Evolutionary conservation across 2,113 vertebrate genomes (phyloP).

Genomic region (Sinocyclocheilus maitianheensis): DNA sequence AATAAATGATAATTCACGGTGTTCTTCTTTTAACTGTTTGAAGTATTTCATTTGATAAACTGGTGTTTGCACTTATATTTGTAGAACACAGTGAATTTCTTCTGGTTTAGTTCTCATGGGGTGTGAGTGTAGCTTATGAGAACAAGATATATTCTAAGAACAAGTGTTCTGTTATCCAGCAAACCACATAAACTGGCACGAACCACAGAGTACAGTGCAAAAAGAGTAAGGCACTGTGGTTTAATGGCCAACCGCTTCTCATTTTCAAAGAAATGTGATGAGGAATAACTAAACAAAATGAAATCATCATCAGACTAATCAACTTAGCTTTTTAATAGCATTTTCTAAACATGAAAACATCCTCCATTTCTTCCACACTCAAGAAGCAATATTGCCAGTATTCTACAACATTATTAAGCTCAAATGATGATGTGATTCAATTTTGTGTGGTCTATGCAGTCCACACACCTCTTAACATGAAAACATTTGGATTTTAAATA

Average conservation of each 20-base stretch:
- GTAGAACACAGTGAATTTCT: background rate
- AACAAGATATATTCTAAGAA: background rate
- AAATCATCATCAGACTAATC: background rate
- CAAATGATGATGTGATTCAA: background rate
- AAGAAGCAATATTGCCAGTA: background rate
- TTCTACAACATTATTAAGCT: background rate
- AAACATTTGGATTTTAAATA: background rate
- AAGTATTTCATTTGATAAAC: background rate
- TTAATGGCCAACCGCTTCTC: background rate
- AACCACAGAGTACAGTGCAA: background rate
- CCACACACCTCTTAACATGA: background rate
- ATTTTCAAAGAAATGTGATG: slow-evolving; percentile 5
- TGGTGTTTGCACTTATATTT: background rate
- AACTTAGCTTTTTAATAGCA: background rate
- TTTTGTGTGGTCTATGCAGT: background rate
- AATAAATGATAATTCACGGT: background rate
- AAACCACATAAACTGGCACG: background rate
- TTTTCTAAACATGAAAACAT: slow-evolving; percentile 7
- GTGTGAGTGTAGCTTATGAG: background rate
- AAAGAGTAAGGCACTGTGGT: background rate
- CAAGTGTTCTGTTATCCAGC: background rate
- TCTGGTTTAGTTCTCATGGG: no score
- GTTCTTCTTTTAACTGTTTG: background rate
- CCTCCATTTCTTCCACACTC: background rate
- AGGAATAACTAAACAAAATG: background rate